Percentiles rank a stretch among this genome's conserved stretches.
These are phyloP conservation scores for Gonatopus flavifemur DNA, from an alignment of 1,140 invertebrate genomes.

Conservation along the genomic window DNA sequence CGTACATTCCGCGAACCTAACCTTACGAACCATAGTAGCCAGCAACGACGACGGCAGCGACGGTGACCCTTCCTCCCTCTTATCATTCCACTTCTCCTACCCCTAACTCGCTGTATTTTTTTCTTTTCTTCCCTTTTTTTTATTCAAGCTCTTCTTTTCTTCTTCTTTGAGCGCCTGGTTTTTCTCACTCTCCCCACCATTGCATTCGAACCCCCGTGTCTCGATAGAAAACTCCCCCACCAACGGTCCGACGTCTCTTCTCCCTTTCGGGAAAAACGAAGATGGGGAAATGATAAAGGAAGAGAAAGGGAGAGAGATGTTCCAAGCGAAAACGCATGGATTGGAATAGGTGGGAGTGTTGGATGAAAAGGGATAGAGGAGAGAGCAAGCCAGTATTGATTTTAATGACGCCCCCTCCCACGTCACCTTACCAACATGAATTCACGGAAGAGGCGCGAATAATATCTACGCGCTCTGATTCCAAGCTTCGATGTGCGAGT, in stretches of 20 bases:
- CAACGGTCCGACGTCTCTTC: slow-evolving; percentile 10
- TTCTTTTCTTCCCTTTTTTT: neutral
- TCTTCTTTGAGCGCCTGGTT: neutral
- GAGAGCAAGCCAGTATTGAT: slow-evolving; percentile 54
- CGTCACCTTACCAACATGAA: slow-evolving; percentile 45
- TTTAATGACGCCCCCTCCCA: slow-evolving; percentile 58
- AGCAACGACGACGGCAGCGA: no score
- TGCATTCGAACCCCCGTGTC: neutral
- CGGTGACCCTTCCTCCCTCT: slow-evolving; percentile 37
- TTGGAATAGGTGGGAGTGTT: no score
- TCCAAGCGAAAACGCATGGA: no score
- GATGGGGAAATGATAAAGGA: slow-evolving; percentile 19
- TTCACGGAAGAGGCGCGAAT: slow-evolving; percentile 50
- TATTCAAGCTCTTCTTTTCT: neutral
- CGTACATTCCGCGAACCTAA: slow-evolving; percentile 43
- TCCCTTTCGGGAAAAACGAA: slow-evolving; percentile 12
- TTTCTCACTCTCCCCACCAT: slow-evolving; percentile 11
- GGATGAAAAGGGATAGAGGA: no score
- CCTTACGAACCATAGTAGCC: no score
- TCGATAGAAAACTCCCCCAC: slow-evolving; percentile 23
- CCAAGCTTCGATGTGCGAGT: slow-evolving; percentile 15
- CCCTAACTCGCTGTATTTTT: slow-evolving; percentile 4
- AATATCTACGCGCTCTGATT: slow-evolving; percentile 45
- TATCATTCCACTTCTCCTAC: slow-evolving; percentile 33
- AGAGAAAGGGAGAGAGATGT: no score